Evolutionary conservation across 2,888 invertebrate species (phyloP).

Genomic region (Agonopterix subpropinquella): DNA sequence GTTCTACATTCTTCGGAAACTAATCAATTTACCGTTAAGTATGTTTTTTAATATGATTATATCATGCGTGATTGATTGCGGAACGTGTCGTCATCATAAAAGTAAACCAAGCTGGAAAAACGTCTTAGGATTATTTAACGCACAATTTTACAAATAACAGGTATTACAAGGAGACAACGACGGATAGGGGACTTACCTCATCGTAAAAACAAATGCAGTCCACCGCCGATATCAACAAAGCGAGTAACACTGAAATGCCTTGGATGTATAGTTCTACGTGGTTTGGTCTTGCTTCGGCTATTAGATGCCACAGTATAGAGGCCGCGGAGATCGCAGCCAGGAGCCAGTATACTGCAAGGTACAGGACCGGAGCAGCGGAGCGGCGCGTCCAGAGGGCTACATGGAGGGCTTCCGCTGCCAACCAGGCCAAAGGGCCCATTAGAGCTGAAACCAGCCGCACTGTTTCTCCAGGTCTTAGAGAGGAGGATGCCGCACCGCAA

Average conservation of each 20-base stretch:
- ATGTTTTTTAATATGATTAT: background rate
- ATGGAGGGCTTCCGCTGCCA: conserved; percentile 58
- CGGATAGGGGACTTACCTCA: conserved; percentile 43
- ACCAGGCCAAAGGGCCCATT: conserved; percentile 55
- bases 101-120: too few relatives aligned
- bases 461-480: conserved; percentile 40
- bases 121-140: too few relatives aligned
- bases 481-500: conserved; percentile 44
- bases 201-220: conserved; percentile 65
- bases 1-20: background rate
- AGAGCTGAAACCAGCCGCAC: conserved; percentile 45
- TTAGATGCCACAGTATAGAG: conserved; percentile 39
- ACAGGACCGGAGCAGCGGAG: conserved; percentile 56
- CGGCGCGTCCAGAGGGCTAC: conserved; percentile 54
- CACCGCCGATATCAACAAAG: conserved; percentile 42
- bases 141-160: background rate
- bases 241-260: conserved; percentile 35
- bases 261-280: conserved; percentile 51
- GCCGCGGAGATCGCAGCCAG: conserved; percentile 46
- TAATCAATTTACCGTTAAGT: background rate
- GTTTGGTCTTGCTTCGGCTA: conserved; percentile 20
- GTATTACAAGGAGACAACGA: background rate
- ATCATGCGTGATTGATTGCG: too few relatives aligned
- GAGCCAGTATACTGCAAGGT: conserved; percentile 64
- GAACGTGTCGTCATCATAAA: too few relatives aligned